phyloP scores from a whole-genome alignment of 2,888 invertebrate genomes.

The Ophioninae sp. region DNA sequence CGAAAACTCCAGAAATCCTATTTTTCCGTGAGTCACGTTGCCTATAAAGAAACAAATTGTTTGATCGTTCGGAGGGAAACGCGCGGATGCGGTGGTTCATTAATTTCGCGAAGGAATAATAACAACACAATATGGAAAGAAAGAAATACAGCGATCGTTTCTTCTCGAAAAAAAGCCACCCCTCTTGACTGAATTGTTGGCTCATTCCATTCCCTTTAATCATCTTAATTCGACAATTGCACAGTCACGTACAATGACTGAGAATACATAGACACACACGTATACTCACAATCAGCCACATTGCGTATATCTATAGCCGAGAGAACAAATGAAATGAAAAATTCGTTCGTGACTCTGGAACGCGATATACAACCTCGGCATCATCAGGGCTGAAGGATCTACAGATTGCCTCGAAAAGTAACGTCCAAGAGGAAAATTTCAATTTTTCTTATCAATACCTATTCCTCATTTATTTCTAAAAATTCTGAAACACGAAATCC shows the following conservation, averaged over 20 bases:
- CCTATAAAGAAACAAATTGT: not conserved
- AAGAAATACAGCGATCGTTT: constrained; percentile 17
- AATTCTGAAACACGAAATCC: too few relatives aligned
- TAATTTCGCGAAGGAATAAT: not conserved
- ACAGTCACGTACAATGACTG: constrained; percentile 51
- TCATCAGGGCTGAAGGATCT: constrained; percentile 12
- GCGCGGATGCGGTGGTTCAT: not conserved
- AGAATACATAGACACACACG: not conserved
- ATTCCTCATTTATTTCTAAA: too few relatives aligned
- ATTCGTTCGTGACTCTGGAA: constrained; percentile 37
- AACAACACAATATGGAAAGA: not conserved
- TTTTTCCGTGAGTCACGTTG: not conserved
- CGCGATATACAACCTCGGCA: constrained; percentile 40
- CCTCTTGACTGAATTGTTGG: constrained; percentile 22
- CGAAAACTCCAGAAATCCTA: not conserved
- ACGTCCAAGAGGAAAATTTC: not conserved
- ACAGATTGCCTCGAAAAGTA: not conserved
- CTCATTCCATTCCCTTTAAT: constrained; percentile 48
- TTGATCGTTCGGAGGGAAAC: not conserved
- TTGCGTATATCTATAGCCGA: not conserved
- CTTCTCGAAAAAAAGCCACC: constrained; percentile 16
- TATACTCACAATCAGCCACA: not conserved
- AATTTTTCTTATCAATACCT: not conserved
- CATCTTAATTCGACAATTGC: constrained; percentile 53
- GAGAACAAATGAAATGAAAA: constrained; percentile 39